Conservation (phyloP, 2,113 vertebrate genomes). For the Passerina amoena region DNA sequence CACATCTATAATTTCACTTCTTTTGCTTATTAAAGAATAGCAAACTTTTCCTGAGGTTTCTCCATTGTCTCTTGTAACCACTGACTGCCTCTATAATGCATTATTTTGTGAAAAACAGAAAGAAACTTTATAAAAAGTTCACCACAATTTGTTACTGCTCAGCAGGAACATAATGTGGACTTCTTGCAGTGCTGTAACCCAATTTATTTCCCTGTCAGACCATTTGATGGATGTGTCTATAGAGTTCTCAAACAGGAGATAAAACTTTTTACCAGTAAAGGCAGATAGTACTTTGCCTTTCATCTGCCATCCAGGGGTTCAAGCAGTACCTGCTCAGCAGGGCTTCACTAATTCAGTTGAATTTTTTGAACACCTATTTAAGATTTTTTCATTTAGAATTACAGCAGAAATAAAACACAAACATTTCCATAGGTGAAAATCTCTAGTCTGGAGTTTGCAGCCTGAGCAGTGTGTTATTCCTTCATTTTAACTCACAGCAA, state of each 20-base stretch:
- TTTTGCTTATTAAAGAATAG: not conserved
- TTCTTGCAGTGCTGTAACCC: conserved; percentile 53
- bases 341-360: not conserved
- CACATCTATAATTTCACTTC: not conserved
- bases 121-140: not conserved
- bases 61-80: not conserved
- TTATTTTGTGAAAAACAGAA: conserved; percentile 23
- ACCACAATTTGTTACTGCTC: conserved; percentile 53
- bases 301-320: not conserved
- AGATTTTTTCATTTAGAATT: not conserved
- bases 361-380: not conserved
- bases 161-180: conserved; percentile 35
- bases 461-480: not conserved
- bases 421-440: not conserved
- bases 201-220: conserved; percentile 67
- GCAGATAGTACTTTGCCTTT: not conserved
- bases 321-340: not conserved
- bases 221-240: conserved; percentile 53
- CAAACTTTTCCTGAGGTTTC: not conserved
- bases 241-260: conserved; percentile 53
- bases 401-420: not conserved
- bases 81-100: not conserved
- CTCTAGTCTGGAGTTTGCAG: not conserved
- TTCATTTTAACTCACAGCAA: not conserved
- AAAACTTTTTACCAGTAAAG: conserved; percentile 18